A percentile compares a stretch with the other conserved stretches of the same genome.
These are phyloP conservation scores for Podabrus alpinus DNA, from an alignment of 2,888 invertebrate species.

Conservation along the genomic window DNA sequence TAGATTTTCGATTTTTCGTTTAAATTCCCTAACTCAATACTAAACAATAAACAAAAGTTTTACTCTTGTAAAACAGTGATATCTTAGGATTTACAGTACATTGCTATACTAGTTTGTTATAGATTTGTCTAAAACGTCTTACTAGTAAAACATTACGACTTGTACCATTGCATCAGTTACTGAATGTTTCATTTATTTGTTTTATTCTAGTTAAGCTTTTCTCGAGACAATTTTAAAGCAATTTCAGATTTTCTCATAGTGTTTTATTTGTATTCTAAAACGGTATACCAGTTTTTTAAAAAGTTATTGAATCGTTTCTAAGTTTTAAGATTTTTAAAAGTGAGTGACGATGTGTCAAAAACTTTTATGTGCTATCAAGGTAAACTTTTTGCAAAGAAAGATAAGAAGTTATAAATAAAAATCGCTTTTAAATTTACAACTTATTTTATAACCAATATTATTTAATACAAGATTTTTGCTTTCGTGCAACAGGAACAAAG, in stretches of 20 bases:
- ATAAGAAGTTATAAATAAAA: slow-evolving; percentile 6
- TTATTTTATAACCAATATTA: slow-evolving; percentile 5
- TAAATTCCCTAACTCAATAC: slow-evolving; percentile 5
- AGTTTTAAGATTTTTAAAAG: slow-evolving; percentile 22
- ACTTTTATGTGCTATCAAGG: slow-evolving; percentile 25
- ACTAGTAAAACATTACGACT: slow-evolving; percentile 17
- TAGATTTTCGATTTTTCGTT: background rate
- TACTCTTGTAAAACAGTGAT: slow-evolving; percentile 22
- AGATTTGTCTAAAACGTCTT: slow-evolving; percentile 24
- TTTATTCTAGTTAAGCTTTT: slow-evolving; percentile 8
- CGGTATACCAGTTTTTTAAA: slow-evolving; percentile 27
- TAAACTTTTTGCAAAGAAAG: slow-evolving; percentile 16
- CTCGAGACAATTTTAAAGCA: background rate
- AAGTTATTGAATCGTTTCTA: slow-evolving; percentile 28
- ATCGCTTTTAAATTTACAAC: slow-evolving; percentile 18
- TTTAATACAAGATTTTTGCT: slow-evolving; percentile 13
- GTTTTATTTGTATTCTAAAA: slow-evolving; percentile 26
- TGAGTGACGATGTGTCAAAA: slow-evolving; percentile 28
- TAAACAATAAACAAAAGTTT: slow-evolving; percentile 28
- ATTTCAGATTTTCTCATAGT: slow-evolving; percentile 12
- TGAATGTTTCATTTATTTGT: slow-evolving; percentile 14
- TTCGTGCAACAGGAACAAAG: slow-evolving; percentile 6
- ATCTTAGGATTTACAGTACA: slow-evolving; percentile 29
- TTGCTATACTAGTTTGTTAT: slow-evolving; percentile 26
- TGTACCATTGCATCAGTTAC: background rate